Base-by-base conservation (phyloP, 2,888 invertebrate species). In the Lithophane socia region DNA sequence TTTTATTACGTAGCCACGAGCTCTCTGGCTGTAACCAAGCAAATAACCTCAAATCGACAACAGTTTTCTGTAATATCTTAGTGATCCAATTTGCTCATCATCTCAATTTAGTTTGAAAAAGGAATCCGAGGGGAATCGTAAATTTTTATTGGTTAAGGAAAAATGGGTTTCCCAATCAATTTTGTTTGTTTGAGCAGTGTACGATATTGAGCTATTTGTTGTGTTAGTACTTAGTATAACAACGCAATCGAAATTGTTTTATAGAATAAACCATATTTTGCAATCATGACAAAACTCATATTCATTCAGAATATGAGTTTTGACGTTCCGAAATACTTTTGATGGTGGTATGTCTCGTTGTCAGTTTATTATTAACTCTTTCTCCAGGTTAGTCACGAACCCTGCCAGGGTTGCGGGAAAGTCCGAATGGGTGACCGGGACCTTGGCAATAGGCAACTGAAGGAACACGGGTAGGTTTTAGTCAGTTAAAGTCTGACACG, bases 121-220 rank as follows among this genome's bases (percentile, higher is more conserved):
- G 16, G 54, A 72, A 56, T 78, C 42, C 37, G 21, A 47, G 21
- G 16, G 61, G 42, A 24, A n/a, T 65, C 71, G 56, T 61, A 74
- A 65, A 71, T 68, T 82, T 82, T 74, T 70, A 74, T 82, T 74
- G 49, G 63, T 71, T 67, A 42, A 61, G 54, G 82, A 52, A 73
- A 79, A 81, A 60, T 68, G 21, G 24, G 5, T 64, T 64, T 21
- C 37, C 42, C 44, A 68, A 77, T 81, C 24, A 71, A 77, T 71
- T 64, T 68, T 64, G 29, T 73, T 71, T 77, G 67, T 77, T n/a
- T 44, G 21, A 37, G 58, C 21, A 73, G 56, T 54, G 47, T 12
- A 63, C 24, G 37, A 69, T 60, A 47, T 68, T 75, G 70, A 37
- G 21, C 37, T 54, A 44, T 70, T 70, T 67, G n/a, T 49, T 49